Evolutionary conservation across 2,888 invertebrate genomes (phyloP).

Genomic region (Acanthosepion lycidas): DNA sequence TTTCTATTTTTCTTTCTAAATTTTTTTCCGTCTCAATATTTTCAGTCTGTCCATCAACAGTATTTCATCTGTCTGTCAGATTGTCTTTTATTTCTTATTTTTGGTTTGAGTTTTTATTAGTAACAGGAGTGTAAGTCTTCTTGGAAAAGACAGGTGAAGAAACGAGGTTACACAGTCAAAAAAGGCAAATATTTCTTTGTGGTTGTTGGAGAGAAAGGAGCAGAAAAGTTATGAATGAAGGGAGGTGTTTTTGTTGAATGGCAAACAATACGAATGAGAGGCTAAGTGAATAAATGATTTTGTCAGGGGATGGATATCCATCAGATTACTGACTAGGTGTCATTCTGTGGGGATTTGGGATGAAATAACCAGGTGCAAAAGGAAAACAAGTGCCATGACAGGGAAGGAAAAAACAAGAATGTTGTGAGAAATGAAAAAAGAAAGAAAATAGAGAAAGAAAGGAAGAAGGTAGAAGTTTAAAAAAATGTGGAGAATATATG

Average conservation of each 20-base stretch:
- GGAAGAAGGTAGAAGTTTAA: background rate
- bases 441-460: background rate
- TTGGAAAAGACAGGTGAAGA: background rate
- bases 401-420: no score
- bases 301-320: background rate
- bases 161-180: background rate
- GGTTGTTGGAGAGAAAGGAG: background rate
- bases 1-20: background rate
- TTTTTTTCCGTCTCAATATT: background rate
- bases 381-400: background rate
- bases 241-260: background rate
- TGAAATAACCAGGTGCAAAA: background rate
- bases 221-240: background rate
- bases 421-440: background rate
- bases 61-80: slow-evolving; percentile 24
- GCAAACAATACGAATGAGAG: background rate
- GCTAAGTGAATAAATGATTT: background rate
- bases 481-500: no score
- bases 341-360: background rate
- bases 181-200: background rate
- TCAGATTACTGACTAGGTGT: background rate
- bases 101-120: background rate
- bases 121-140: background rate
- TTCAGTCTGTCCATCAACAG: background rate
- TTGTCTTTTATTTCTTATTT: background rate